Base-by-base conservation (phyloP, 2,113 vertebrate species). In the Cervus canadensis region DNA sequence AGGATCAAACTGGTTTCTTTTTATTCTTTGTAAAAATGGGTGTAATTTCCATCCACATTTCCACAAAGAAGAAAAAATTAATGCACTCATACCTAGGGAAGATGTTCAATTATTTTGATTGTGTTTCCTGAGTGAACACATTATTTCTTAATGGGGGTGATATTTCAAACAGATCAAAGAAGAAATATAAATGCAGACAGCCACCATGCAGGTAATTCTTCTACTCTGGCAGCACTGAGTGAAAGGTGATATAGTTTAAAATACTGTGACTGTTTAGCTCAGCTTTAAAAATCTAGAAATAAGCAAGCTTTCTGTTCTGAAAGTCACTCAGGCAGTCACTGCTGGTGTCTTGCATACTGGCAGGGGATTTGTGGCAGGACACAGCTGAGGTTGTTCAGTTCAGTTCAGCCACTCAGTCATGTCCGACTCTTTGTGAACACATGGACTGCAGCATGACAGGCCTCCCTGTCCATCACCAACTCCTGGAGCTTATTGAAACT, bases 71-170 rank as follows among this genome's bases (percentile, higher is more conserved):
- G 56, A 97, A 97, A 64, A 95, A 88, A 52, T 56, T 95, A 91
- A 59, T 87, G 92, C 23, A 21, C 60, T 83, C 60, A 95, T 85
- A 93, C 25, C 40, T 95, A 19, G 5, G 33, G 40, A 96, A 89
- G 56, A 92, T 88, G 40, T 90, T 97, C 33, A 94, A 36, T 94
- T 94, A 67, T 97, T 98, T 97, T 97, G 54, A 93, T 43, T 96
- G 89, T 40, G 78, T 87, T 97, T 98, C 89, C 94, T 97, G 71
- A 96, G 88, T 84, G 84, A 96, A 45, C 7, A 48, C 33, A 4
- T 17, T 96, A 87, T 98, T 98, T 97, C 36, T 36, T 84, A 98
- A 90, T 59, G 74, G 57, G 52, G 59, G 86, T 95, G 62, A 83
- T n/a, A 23, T 59, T 92, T 87, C 57, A 95, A 94, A 89, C 36